These are phyloP conservation scores for Malacoraja senta DNA, from an alignment of 2,797 vertebrate genomes.

Conservation along the genomic window DNA sequence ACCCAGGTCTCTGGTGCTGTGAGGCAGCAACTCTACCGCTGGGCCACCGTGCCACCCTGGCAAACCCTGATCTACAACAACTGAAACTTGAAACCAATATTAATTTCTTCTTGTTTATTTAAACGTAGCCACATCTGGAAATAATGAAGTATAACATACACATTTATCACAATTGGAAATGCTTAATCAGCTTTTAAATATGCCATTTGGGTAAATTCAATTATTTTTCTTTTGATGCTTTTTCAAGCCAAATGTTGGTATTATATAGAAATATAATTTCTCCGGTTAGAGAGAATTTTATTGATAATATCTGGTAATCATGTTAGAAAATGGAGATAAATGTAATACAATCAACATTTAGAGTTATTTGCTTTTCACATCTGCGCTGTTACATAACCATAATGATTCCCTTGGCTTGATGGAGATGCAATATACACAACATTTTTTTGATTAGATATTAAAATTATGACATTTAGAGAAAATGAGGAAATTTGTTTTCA, in stretches of 20 bases:
- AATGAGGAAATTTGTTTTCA: not conserved
- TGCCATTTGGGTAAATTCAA: not conserved
- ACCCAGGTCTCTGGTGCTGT: too few species aligned
- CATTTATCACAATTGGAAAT: not conserved
- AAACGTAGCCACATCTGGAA: not conserved
- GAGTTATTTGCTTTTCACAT: not conserved
- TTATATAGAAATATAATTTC: not conserved
- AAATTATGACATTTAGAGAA: not conserved
- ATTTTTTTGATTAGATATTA: not conserved
- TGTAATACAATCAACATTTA: not conserved
- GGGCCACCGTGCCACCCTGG: too few species aligned
- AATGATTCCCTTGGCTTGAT: not conserved
- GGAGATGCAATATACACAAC: not conserved
- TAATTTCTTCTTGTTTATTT: not conserved
- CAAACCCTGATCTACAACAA: not conserved
- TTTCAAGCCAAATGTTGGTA: not conserved
- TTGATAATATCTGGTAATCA: not conserved
- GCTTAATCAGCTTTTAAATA: not conserved
- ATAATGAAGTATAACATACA: not conserved
- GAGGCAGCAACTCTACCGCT: too few species aligned
- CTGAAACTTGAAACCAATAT: not conserved
- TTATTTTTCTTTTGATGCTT: not conserved
- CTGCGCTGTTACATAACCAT: not conserved
- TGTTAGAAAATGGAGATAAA: not conserved
- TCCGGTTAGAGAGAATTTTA: not conserved